These are phyloP conservation scores for Turritopsis rubra DNA, from an alignment of 30 jellyfish, hydroid and myxozoan genomes.

Conservation along the genomic window DNA sequence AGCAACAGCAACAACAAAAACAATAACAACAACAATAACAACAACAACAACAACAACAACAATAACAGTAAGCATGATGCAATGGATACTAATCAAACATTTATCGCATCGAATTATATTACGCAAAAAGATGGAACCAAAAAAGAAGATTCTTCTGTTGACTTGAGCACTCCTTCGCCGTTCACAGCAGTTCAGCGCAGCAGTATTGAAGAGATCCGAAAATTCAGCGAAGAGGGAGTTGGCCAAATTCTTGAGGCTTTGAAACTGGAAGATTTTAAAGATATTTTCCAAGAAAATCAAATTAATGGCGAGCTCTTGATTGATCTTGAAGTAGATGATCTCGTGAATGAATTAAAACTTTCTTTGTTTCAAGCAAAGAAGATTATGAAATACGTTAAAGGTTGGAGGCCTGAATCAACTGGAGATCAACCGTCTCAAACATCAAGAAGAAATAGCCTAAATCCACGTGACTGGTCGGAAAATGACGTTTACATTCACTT, in stretches of 20 bases:
- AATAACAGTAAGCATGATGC: neutral
- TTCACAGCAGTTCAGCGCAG: constrained; percentile 12
- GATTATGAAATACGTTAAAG: constrained; percentile 33
- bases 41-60: neutral
- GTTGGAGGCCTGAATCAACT: constrained; percentile 54
- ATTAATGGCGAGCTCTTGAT: constrained; percentile 57
- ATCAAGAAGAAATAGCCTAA: constrained; percentile 34
- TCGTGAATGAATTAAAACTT: constrained; percentile 48
- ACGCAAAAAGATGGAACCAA: neutral
- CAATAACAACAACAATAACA: too few relatives aligned
- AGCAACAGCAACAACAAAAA: neutral
- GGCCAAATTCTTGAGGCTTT: constrained; percentile 29
- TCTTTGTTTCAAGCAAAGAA: constrained; percentile 63
- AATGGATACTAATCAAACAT: neutral
- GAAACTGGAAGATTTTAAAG: constrained; percentile 38
- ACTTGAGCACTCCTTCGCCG: constrained; percentile 2
- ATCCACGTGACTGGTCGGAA: constrained; percentile 43
- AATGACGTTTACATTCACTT: constrained; percentile 43
- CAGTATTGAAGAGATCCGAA: constrained; percentile 29
- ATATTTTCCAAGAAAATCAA: constrained; percentile 36
- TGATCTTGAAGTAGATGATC: constrained; percentile 39
- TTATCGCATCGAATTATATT: neutral
- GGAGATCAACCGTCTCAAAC: constrained; percentile 16
- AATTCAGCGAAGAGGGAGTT: constrained; percentile 40
- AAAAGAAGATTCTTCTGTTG: neutral